These are phyloP conservation scores for Morpho helenor DNA, from an alignment of 2,888 invertebrate genomes.

Conservation along the genomic window DNA sequence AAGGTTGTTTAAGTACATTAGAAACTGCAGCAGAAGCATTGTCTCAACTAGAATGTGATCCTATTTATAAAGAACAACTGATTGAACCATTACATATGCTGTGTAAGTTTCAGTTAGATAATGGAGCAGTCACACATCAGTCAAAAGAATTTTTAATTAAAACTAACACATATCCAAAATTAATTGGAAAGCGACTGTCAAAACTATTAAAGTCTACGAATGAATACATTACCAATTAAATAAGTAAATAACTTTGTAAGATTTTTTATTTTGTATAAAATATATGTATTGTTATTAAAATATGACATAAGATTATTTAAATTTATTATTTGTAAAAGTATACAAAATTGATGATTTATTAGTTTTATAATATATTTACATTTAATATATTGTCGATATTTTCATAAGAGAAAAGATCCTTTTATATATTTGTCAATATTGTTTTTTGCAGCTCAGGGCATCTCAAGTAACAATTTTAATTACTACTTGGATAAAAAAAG, in stretches of 20 bases:
- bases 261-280: slow-evolving; percentile 4
- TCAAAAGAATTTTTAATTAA: slow-evolving; percentile 93
- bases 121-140: slow-evolving; percentile 96
- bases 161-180: slow-evolving; percentile 87
- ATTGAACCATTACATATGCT: slow-evolving; percentile 89
- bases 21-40: slow-evolving; percentile 92
- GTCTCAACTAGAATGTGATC: slow-evolving; percentile 85
- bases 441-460: too few species aligned
- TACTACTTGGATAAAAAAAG: too few species aligned
- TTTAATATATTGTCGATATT: too few species aligned
- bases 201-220: slow-evolving; percentile 59
- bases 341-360: not conserved
- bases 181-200: slow-evolving; percentile 87
- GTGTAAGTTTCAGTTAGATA: slow-evolving; percentile 91
- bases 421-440: too few species aligned
- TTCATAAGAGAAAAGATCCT: too few species aligned
- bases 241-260: slow-evolving; percentile 10
- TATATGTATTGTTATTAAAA: not conserved
- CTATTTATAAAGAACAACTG: slow-evolving; percentile 82
- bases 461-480: too few species aligned
- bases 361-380: too few species aligned
- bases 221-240: slow-evolving; percentile 35
- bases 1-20: slow-evolving; percentile 93
- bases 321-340: too few species aligned
- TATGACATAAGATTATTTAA: too few species aligned